Evolutionary conservation across 2,888 invertebrate genomes (phyloP).

Genomic region (Cistogaster globosa): DNA sequence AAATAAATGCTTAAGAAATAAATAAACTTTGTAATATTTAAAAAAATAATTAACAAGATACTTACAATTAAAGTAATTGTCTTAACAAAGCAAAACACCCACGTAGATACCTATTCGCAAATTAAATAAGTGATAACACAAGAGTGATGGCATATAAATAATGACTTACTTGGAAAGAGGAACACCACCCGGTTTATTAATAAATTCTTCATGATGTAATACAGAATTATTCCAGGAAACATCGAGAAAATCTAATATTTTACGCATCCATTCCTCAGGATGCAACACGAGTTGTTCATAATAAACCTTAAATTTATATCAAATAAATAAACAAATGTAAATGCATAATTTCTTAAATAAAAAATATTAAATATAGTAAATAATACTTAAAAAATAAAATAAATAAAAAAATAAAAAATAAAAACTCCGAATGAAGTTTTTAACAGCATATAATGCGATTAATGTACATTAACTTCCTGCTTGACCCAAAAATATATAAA

Average conservation of each 20-base stretch:
- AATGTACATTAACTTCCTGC: slow-evolving; percentile 52
- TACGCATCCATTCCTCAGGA: slow-evolving; percentile 93
- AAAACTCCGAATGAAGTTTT: slow-evolving; percentile 22
- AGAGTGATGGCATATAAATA: slow-evolving; percentile 4
- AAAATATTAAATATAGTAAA: too few species aligned
- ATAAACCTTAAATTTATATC: slow-evolving; percentile 86
- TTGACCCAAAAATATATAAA: background rate
- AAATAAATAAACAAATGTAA: background rate
- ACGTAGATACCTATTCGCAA: background rate
- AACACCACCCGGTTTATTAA: slow-evolving; percentile 97
- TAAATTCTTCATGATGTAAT: slow-evolving; percentile 98
- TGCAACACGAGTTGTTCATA: slow-evolving; percentile 99
- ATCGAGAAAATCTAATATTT: slow-evolving; percentile 93
- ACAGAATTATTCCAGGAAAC: slow-evolving; percentile 98
- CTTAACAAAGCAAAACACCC: background rate
- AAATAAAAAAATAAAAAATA: background rate
- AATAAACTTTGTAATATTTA: too few species aligned
- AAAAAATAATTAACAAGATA: slow-evolving; percentile 45
- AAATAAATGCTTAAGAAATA: too few species aligned
- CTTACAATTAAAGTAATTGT: slow-evolving; percentile 32
- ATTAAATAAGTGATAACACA: background rate
- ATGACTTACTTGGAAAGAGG: slow-evolving; percentile 93
- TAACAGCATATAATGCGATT: slow-evolving; percentile 32
- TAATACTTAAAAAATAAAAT: too few species aligned
- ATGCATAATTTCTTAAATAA: background rate